Conservation (phyloP, 2,113 vertebrate genomes). For the Xiphophorus couchianus region DNA sequence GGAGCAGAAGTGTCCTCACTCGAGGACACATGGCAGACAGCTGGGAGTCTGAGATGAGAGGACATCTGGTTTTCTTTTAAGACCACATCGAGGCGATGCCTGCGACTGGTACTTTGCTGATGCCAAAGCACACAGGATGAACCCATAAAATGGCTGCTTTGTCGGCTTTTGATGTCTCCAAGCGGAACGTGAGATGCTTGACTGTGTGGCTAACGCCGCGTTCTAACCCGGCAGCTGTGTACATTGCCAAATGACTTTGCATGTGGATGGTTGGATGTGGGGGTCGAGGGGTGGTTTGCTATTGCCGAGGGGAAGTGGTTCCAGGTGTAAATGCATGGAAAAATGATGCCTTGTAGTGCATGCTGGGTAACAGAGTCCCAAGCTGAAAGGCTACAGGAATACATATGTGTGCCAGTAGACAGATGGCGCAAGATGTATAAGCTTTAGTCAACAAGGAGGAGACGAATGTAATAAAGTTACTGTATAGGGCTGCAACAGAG, state of each 20-base stretch:
- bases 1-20: constrained; percentile 1
- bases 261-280: constrained; percentile 57
- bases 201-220: constrained; percentile 66
- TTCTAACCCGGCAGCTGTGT: constrained; percentile 61
- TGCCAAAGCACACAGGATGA: constrained; percentile 70
- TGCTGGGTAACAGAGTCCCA: constrained; percentile 61
- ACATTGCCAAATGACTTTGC: constrained; percentile 55
- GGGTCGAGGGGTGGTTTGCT: constrained; percentile 51
- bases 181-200: constrained; percentile 65
- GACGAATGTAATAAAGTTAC: neutral
- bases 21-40: constrained; percentile 59
- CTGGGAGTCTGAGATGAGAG: constrained; percentile 52
- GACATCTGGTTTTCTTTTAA: constrained; percentile 64
- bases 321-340: constrained; percentile 66
- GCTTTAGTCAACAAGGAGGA: constrained; percentile 6
- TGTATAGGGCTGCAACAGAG: too few relatives aligned
- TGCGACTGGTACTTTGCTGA: constrained; percentile 57
- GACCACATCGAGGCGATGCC: constrained; percentile 63
- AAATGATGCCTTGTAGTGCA: constrained; percentile 62
- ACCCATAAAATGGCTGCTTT: constrained; percentile 71
- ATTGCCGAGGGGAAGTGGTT: constrained; percentile 48
- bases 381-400: constrained; percentile 12
- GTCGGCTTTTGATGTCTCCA: constrained; percentile 63
- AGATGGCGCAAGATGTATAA: neutral
- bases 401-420: neutral